A percentile compares a stretch with the other conserved stretches of the same genome.
Evolutionary conservation across 2,888 invertebrate species (phyloP).

Genomic region (Portevinia maculata): DNA sequence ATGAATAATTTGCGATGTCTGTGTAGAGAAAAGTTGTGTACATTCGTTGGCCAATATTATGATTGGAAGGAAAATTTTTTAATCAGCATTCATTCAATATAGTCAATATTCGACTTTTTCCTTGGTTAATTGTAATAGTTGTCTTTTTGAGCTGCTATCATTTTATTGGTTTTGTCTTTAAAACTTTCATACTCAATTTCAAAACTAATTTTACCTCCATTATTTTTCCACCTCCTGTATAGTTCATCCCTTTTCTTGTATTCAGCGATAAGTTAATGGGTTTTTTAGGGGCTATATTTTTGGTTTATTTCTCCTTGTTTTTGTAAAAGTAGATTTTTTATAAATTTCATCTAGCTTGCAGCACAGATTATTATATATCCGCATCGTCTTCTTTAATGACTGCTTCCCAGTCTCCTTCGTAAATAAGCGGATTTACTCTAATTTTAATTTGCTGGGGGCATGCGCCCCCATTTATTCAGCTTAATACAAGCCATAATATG

Average conservation of each 20-base stretch:
- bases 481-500: no score
- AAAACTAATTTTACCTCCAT: background rate
- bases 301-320: constrained; percentile 1
- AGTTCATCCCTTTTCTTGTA: constrained; percentile 25
- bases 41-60: no score
- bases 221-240: constrained; percentile 23
- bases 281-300: constrained; percentile 14
- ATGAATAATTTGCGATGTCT: no score
- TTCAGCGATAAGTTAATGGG: background rate
- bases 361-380: background rate
- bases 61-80: no score
- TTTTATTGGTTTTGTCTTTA: constrained; percentile 6
- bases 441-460: no score
- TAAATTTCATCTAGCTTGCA: constrained; percentile 6
- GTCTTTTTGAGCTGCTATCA: constrained; percentile 1
- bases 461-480: no score
- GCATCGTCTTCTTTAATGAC: constrained; percentile 11
- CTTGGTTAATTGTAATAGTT: no score
- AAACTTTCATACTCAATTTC: constrained; percentile 10
- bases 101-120: no score
- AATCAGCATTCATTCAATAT: no score
- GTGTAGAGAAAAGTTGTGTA: no score
- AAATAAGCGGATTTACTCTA: constrained; percentile 20
- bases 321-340: background rate
- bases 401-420: constrained; percentile 12